A percentile compares a stretch with the other conserved stretches of the same genome.
phyloP scores from a whole-genome alignment of 92 coral and sea anemone genomes.

The Pocillopora meandrina region DNA sequence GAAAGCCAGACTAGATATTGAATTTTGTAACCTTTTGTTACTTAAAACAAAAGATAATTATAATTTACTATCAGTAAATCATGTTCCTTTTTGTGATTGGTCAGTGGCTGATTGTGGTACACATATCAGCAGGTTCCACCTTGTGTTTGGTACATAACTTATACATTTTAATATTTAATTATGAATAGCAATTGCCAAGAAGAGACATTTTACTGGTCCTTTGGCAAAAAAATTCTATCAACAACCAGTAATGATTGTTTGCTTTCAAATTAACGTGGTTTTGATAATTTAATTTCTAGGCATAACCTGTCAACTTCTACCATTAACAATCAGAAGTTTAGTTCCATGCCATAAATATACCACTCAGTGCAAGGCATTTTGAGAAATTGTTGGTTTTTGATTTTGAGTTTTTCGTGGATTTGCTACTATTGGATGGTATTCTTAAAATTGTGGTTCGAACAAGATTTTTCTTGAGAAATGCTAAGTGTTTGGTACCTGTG shows the following conservation, averaged over 20 bases:
- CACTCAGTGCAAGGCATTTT: neutral
- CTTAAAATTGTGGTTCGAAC: neutral
- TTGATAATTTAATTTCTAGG: neutral
- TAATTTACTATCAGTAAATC: neutral
- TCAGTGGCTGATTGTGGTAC: slow-evolving; percentile 23
- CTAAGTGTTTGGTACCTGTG: slow-evolving; percentile 2
- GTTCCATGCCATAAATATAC: neutral
- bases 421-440: neutral
- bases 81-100: neutral
- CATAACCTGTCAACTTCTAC: neutral
- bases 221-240: neutral
- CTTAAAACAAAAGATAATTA: no score
- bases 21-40: no score
- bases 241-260: slow-evolving; percentile 7
- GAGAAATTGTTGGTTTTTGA: neutral
- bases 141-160: slow-evolving; percentile 5
- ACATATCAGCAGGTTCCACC: slow-evolving; percentile 24
- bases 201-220: slow-evolving; percentile 7
- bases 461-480: slow-evolving; percentile 2
- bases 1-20: no score
- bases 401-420: neutral
- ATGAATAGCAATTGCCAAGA: slow-evolving; percentile 16
- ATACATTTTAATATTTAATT: slow-evolving; percentile 25
- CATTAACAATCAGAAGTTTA: neutral
- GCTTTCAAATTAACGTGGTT: neutral